These are phyloP conservation scores for Nothoprocta pentlandii DNA, from an alignment of 2,113 vertebrate species.

Conservation along the genomic window DNA sequence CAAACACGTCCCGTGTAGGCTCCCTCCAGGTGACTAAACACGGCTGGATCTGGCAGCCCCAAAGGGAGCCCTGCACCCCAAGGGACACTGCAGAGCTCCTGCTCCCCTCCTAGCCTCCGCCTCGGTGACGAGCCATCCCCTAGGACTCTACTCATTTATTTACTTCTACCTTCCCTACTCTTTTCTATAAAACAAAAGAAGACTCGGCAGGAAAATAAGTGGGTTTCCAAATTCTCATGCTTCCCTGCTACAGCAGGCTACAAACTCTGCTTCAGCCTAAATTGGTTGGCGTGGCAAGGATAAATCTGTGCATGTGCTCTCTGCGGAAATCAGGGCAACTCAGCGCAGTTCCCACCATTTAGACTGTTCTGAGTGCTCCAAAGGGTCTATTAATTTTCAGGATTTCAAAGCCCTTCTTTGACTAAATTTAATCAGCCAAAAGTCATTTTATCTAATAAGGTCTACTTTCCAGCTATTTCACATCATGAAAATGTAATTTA, in stretches of 20 bases:
- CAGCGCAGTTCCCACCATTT: neutral
- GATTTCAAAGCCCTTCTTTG: neutral
- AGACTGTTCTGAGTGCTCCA: rapidly evolving
- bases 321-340: neutral
- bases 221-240: neutral
- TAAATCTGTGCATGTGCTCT: rapidly evolving
- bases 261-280: neutral
- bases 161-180: rapidly evolving
- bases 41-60: neutral
- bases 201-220: rapidly evolving
- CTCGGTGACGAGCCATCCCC: neutral
- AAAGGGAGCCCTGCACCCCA: neutral
- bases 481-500: rapidly evolving
- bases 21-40: too few relatives aligned
- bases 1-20: neutral
- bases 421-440: neutral
- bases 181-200: neutral
- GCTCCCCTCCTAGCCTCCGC: too few relatives aligned
- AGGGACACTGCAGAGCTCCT: too few relatives aligned
- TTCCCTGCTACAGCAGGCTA: neutral
- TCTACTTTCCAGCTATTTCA: neutral
- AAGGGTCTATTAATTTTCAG: neutral
- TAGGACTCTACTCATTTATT: neutral
- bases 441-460: rapidly evolving
- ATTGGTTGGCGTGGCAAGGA: neutral